Evolutionary conservation across 2,888 invertebrate genomes (phyloP).

Genomic region (Nemoura dubitans): DNA sequence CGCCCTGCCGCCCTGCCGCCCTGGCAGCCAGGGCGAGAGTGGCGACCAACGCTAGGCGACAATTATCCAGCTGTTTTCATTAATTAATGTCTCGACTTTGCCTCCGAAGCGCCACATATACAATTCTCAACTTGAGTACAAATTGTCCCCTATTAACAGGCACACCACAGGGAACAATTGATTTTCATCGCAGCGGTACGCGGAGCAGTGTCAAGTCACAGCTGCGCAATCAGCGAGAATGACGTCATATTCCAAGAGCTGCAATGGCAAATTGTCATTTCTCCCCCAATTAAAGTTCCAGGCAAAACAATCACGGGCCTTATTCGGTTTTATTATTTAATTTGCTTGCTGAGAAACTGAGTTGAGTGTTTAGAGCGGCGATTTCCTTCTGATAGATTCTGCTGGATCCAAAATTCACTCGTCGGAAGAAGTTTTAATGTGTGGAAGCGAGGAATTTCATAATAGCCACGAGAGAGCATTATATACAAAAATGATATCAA

Average conservation of each 20-base stretch:
- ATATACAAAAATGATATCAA: too few species aligned
- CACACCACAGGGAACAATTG: conserved; percentile 34
- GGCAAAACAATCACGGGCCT: not conserved
- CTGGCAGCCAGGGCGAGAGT: not conserved
- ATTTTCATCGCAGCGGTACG: conserved; percentile 21
- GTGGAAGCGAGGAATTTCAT: too few species aligned
- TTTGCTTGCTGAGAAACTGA: not conserved
- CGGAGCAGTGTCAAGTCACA: not conserved
- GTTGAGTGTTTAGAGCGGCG: too few species aligned
- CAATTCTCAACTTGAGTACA: conserved; percentile 28
- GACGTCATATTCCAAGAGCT: not conserved
- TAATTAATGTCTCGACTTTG: not conserved
- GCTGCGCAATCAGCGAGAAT: not conserved
- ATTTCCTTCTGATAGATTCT: too few species aligned
- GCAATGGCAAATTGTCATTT: not conserved
- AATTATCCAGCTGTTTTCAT: conserved; percentile 3
- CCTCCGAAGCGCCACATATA: not conserved
- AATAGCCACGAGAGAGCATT: too few species aligned
- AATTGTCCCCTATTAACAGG: conserved; percentile 33
- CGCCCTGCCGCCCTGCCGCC: too few species aligned
- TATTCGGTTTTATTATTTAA: not conserved
- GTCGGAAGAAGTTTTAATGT: too few species aligned
- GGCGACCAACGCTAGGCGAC: not conserved
- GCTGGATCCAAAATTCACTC: too few species aligned
- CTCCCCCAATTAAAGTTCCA: not conserved